Base-by-base conservation (phyloP, 2,797 vertebrate genomes). In the Sus cebifrons region DNA sequence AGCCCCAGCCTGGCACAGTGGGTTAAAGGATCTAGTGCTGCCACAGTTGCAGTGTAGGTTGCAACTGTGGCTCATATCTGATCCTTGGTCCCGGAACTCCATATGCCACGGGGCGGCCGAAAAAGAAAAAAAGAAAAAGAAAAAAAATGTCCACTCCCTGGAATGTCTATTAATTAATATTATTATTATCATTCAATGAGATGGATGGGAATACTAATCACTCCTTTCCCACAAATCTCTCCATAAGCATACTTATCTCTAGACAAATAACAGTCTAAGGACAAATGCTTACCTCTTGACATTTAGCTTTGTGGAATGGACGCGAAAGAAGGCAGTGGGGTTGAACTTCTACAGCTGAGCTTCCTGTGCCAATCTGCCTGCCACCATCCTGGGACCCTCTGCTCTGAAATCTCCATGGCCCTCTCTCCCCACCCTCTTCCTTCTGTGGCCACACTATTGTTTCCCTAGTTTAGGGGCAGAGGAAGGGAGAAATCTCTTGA, bases 161-260 rank as follows among this genome's bases (percentile, higher is more conserved):
- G 93, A 96, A 97, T 92, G 86, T 98, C 97, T 98, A 98, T 98
- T 98, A 98, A 99, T 98, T 98, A 98, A 98, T 98, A 98, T 98
- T 98, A 98, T 97, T 98, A 97, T 97, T 98, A 97, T 98, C 97
- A 98, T 98, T 98, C 98, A 98, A 97, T 96, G 97, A 98, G 98
- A 98, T 98, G 97, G 97, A 98, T 98, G 97, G 96, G 97, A 98
- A 97, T 96, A 86, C 97, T 98, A 98, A 98, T 98, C 98, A 97
- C 95, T 98, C 95, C 97, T 98, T 98, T 97, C 98, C 97, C 94
- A 97, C 95, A 84, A 98, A 98, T 98, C 97, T 94, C 97, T 98
- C 96, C 96, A 93, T 82, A 97, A 96, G 97, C 98, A 89, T 81
- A 98, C 98, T 98, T 97, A 98, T 98, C 95, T 97, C 96, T 86